phyloP scores from a whole-genome alignment of 2,113 vertebrate species.

The Pantherophis guttatus region DNA sequence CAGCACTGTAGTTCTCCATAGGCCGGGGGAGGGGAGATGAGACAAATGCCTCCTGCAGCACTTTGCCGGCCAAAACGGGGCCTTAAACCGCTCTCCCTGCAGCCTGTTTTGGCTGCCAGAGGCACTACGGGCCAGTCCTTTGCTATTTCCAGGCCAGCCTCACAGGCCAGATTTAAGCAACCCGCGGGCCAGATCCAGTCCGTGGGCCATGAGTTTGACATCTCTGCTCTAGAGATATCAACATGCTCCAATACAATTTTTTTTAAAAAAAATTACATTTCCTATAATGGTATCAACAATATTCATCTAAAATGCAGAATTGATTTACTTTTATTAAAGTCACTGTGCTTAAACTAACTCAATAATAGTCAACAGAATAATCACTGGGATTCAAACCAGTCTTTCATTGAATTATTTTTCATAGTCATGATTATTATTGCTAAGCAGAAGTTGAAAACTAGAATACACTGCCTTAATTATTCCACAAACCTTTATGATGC shows the following conservation, averaged over 20 bases:
- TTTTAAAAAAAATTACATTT: not conserved
- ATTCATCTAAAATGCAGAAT: not conserved
- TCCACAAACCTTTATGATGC: conserved; percentile 83
- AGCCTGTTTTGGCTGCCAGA: too few species aligned
- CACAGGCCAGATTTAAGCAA: too few species aligned
- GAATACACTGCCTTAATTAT: not conserved
- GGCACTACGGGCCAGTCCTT: too few species aligned
- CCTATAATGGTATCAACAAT: not conserved
- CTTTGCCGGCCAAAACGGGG: too few species aligned
- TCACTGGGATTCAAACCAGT: not conserved
- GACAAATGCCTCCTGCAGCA: too few species aligned
- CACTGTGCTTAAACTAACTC: not conserved
- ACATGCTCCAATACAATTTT: not conserved
- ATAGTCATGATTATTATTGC: not conserved
- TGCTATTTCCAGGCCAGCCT: too few species aligned
- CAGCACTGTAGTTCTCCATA: too few species aligned
- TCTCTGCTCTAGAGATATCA: too few species aligned
- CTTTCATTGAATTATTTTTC: not conserved
- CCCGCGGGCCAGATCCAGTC: too few species aligned
- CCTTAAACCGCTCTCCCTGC: too few species aligned
- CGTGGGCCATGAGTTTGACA: too few species aligned
- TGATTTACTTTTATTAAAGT: not conserved
- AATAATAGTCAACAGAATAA: not conserved
- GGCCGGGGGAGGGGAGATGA: too few species aligned
- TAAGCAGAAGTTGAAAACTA: not conserved